Evolutionary conservation across 2,113 vertebrate species (phyloP), one percentile per base, ranked within the genome.

Genomic region (Acanthisitta chloris): DNA sequence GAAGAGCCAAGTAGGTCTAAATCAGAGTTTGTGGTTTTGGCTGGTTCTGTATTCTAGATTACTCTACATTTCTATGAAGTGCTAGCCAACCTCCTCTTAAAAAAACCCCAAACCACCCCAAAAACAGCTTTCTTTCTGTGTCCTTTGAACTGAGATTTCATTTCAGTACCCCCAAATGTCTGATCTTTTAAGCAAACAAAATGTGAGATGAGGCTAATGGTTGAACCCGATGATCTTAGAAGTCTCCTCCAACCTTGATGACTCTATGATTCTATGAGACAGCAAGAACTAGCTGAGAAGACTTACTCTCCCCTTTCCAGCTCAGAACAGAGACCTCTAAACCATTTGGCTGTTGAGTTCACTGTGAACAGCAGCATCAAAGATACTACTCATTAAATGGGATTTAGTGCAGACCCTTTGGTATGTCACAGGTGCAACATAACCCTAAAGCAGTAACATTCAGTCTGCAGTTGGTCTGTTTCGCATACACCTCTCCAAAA

Each of bases 1-100:
- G 36, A 88, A 84, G 33, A 96, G 92, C 76, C 93, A 95, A 96
- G 88, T 81, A 90, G 96, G 93, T 93, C 93, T 95, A 81, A 94
- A 90, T 86, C 90, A 95, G 67, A 94, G 84, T 92, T 81, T 89
- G 89, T 70, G 81, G 94, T 9, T 96, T 96, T 97, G 94, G 91
- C 90, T 88, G 69, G 46, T 52, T 84, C 82, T 74, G 2, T 34
- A 81, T 42, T 73, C 34, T 49, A 74, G 65, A 78, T 71, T 52
- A 57, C 21, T 81, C 43, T 43, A 42, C 42, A 54, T 79, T 92
- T 77, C 67, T 48, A 86, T 3, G 1, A 84, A 49, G 40, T 49
- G n/a, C 9, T 61, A 84, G 82, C 55, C 72, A 83, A 43, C 7
- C 61, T 4, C 48, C 8, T 24, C 45, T 29, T 12, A 8, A 69